Percentiles rank a stretch among this genome's conserved stretches.
Conservation (phyloP, 2,888 invertebrate genomes). For the Apamea crenata region DNA sequence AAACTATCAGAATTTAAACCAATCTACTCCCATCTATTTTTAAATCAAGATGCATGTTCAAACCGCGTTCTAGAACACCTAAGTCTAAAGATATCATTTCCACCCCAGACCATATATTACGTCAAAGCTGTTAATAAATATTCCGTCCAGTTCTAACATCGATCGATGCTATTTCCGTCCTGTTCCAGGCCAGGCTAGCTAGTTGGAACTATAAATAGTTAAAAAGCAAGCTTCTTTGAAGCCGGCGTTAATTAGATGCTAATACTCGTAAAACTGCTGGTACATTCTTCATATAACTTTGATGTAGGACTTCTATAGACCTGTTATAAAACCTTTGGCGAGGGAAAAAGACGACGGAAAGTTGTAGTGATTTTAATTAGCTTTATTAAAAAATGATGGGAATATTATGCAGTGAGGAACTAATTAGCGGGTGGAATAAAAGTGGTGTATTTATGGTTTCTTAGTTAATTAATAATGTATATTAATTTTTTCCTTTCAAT, state of each 20-base stretch:
- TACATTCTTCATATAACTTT: conserved; percentile 17
- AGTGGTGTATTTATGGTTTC: background rate
- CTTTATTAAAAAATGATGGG: background rate
- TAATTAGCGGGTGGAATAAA: background rate
- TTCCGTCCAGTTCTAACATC: conserved; percentile 31
- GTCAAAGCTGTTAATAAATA: conserved; percentile 44
- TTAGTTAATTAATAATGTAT: no score
- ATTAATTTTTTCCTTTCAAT: no score
- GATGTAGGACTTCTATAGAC: conserved; percentile 14
- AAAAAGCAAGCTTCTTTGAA: conserved; percentile 28
- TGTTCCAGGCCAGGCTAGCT: conserved; percentile 23
- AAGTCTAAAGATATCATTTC: conserved; percentile 3
- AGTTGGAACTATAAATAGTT: conserved; percentile 40
- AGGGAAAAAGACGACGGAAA: background rate
- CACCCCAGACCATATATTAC: conserved; percentile 21
- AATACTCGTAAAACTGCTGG: conserved; percentile 29
- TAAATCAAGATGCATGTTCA: background rate
- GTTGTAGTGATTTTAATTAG: background rate
- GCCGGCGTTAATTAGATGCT: conserved; percentile 36
- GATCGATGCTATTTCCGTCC: conserved; percentile 42
- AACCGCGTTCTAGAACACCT: background rate
- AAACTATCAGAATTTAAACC: background rate
- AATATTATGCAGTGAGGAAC: background rate
- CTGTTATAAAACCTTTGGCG: background rate
- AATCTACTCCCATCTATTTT: conserved; percentile 1